Conservation (phyloP, 1,140 invertebrate species). For the Procambarus virginalis region DNA sequence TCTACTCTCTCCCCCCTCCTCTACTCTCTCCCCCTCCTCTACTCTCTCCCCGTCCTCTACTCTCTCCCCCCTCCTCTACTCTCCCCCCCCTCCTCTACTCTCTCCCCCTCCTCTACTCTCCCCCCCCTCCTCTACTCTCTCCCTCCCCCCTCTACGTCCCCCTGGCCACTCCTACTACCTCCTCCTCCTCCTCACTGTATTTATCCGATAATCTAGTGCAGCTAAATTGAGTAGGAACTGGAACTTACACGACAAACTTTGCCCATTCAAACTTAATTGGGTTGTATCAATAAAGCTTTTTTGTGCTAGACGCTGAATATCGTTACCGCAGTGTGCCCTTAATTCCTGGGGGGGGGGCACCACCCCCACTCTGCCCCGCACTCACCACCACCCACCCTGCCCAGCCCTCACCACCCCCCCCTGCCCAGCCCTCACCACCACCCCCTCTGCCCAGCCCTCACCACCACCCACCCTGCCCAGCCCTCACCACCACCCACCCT, state of each 20-base stretch:
- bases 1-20: no score
- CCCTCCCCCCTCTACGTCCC: no score
- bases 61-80: no score
- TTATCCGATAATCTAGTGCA: slow-evolving; percentile 31
- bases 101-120: no score
- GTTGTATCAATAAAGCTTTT: slow-evolving; percentile 42
- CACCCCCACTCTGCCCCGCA: neutral
- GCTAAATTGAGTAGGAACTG: slow-evolving; percentile 38
- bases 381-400: neutral
- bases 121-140: no score
- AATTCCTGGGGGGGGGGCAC: neutral
- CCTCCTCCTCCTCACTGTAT: neutral
- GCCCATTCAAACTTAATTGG: slow-evolving; percentile 46
- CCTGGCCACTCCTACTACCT: neutral
- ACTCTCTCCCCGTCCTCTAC: no score
- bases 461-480: no score
- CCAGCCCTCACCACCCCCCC: no score
- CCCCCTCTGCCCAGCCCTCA: no score
- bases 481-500: neutral
- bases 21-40: no score
- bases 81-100: no score
- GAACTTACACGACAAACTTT: slow-evolving; percentile 43
- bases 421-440: no score
- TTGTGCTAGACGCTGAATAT: slow-evolving; percentile 20
- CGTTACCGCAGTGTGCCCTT: slow-evolving; percentile 22